Conservation (phyloP, 2,113 vertebrate species). For the Chlamydotis undulata region DNA sequence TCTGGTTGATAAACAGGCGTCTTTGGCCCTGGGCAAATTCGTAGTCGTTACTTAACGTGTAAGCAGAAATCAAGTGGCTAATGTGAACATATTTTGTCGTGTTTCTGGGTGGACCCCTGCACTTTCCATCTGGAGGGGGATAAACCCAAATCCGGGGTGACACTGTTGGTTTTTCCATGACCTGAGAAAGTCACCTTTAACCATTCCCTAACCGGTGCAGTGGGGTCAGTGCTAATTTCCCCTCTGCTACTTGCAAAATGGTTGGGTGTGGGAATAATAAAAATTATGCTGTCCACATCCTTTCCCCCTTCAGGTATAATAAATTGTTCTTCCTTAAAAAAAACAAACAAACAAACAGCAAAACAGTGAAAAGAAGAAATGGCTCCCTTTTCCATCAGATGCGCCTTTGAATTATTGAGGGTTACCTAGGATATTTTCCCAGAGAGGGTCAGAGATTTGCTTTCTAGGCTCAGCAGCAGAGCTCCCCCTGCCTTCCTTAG, state of each 20-base stretch:
- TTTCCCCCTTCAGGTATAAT: background rate
- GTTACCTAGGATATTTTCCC: background rate
- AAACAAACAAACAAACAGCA: background rate
- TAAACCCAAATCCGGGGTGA: fast-evolving
- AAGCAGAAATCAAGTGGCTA: background rate
- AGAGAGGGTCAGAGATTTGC: background rate
- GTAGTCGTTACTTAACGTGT: background rate
- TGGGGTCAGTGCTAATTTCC: background rate
- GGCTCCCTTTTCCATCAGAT: background rate
- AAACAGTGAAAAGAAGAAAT: background rate
- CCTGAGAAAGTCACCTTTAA: background rate
- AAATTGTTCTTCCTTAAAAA: background rate
- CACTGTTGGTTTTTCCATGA: background rate
- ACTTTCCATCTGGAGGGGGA: background rate
- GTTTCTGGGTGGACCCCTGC: background rate
- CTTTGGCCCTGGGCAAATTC: background rate
- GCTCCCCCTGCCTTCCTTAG: background rate
- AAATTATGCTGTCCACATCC: fast-evolving
- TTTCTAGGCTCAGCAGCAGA: background rate
- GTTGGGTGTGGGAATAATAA: background rate
- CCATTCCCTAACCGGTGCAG: background rate
- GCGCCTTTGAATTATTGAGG: background rate
- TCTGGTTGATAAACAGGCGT: background rate
- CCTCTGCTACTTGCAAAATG: background rate
- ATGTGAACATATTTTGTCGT: fast-evolving